These are phyloP conservation scores for Onychostoma macrolepis DNA, from an alignment of 2,113 vertebrate genomes.

Conservation along the genomic window DNA sequence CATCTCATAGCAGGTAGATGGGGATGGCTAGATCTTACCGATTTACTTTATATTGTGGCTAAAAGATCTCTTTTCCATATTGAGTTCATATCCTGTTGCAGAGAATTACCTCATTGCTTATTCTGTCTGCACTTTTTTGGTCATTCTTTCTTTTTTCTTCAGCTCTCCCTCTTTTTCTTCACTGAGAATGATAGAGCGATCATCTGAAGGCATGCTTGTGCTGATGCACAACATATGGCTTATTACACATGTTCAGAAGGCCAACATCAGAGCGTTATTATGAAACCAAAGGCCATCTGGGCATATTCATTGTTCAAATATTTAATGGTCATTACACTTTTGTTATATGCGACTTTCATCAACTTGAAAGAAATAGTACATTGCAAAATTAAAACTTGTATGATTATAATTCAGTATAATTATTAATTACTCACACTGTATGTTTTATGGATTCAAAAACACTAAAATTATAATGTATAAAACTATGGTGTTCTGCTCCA, in stretches of 20 bases:
- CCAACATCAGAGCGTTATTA: not conserved
- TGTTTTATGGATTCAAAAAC: not conserved
- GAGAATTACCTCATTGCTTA: constrained; percentile 57
- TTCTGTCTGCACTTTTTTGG: constrained; percentile 21
- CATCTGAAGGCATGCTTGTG: constrained; percentile 31
- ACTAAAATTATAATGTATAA: not conserved
- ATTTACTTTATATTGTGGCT: constrained; percentile 15
- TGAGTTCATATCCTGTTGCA: constrained; percentile 53
- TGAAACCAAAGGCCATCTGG: not conserved
- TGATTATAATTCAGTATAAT: not conserved
- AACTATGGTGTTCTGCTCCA: too few relatives aligned
- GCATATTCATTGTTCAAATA: not conserved
- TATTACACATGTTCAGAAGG: constrained; percentile 25
- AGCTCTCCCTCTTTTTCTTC: constrained; percentile 6
- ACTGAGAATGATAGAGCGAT: constrained; percentile 23
- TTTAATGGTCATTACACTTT: not conserved
- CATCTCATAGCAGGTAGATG: not conserved
- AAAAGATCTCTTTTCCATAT: constrained; percentile 44
- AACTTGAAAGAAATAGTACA: not conserved
- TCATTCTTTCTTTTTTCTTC: constrained; percentile 2
- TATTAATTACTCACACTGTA: not conserved
- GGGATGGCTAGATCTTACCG: not conserved
- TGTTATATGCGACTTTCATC: not conserved
- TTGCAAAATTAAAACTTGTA: not conserved
- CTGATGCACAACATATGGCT: constrained; percentile 54